Base-by-base conservation (phyloP, 1,140 invertebrate species). In the Aphelenchoides avenae region DNA sequence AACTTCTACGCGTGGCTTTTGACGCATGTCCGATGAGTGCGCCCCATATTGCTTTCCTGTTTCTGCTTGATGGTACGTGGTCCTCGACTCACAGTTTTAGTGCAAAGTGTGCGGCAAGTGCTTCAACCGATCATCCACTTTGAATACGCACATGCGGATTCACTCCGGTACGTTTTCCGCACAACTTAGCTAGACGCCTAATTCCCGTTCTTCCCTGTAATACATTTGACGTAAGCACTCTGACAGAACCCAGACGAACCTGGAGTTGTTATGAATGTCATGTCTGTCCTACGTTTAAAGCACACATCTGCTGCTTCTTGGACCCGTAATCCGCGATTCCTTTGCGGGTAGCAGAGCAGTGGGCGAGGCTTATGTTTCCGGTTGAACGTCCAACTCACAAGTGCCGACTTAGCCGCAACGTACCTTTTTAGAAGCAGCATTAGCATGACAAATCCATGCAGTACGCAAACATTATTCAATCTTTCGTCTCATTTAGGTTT, bases 141-240 rank as follows among this genome's bases (percentile, higher is more conserved):
- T 98, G 0, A 97, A 96, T 79, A 97, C 93, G 0, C 94, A 98
- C 75, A 87, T 91, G 9, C 81, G 92, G 13, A 98, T 97, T 62
- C 94, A 99, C 78, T 86, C 77, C 46, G 70, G 70, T 73, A 43
- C 43, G 60, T 34, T 37, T 60, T 44, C 42, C 13, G 15, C 24
- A 5, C 5, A 36, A 36, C 11, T 36, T 36, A 36, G 18, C 18
- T 36, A 36, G 11, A 13, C 34, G 11, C 18, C 34, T 13, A 36
- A 36, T 36, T 36, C 34, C 13, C 34, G 18, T 13, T 36, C n/a
- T n/a, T n/a, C n/a, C n/a, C n/a, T n/a, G n/a, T n/a, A n/a, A n/a
- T n/a, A n/a, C n/a, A n/a, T 44, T 44, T 9, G 13, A 13, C 13
- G 11, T 15, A 33, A 44, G 9, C 11, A 44, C 42, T 11, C 15